Base-by-base conservation (phyloP, 2,797 vertebrate genomes). In the Sternarchorhynchus goeldii region DNA sequence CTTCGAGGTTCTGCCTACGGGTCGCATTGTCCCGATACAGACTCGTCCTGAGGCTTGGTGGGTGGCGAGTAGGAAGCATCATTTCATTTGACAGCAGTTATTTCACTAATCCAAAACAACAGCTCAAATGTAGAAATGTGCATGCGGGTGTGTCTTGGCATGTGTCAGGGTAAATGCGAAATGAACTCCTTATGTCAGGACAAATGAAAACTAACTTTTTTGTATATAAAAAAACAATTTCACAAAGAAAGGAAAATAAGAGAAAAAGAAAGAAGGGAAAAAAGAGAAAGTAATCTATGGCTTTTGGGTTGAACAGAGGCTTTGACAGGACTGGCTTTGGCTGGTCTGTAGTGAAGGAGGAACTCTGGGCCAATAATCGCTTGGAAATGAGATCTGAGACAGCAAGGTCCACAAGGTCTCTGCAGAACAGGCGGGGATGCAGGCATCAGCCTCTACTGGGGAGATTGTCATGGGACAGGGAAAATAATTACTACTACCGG, bases 101-200 rank as follows among this genome's bases (percentile, higher is more conserved):
- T 93, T 93, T 91, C 84, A 85, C 81, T 92, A 93, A 94, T 93
- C 91, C 92, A 92, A 93, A 94, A 94, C 92, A 93, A 92, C 91
- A 93, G 92, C 92, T 92, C 92, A 91, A 91, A 92, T 89, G 90
- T 89, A 84, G 59, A 70, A 85, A 78, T 72, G 62, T 78, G 79
- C 29, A 76, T 29, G 55, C 55, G 64, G 21, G 58, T 18, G 57
- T 77, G 57, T 70, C 56, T 75, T 59, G 41, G 75, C 53, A 63
- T 72, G 67, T 70, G 75, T 75, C 34, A 21, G 55, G 75, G 34
- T n/a, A 8, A 20, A 58, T 50, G 50, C 32, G 66, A 88, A 86
- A 87, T 87, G 60, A 83, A 87, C 83, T 85, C 86, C 83, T 68
- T 74, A 87, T 88, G 86, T 85, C 66, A 82, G 79, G 63, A 85